Percentiles rank a stretch among this genome's conserved stretches.
Evolutionary conservation across 2,797 vertebrate genomes (phyloP).

Genomic region (Lithobates pipiens): DNA sequence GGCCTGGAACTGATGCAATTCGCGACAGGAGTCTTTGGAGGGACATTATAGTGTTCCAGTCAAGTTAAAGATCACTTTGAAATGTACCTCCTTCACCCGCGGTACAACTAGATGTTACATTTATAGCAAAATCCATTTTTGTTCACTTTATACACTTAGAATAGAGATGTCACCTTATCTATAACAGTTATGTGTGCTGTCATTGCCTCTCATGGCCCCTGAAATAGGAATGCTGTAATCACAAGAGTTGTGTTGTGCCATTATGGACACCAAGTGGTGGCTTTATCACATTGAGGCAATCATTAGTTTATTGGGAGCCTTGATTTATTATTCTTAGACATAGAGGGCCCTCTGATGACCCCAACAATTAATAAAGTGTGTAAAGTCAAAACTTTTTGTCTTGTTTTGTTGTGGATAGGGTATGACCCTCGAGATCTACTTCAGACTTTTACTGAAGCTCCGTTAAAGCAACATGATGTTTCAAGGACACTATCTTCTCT

Average conservation of each 20-base stretch:
- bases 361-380: no score
- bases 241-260: neutral
- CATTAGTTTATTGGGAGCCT: no score
- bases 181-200: neutral
- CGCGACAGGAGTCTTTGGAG: slow-evolving; percentile 50
- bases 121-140: slow-evolving; percentile 19
- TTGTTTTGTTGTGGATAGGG: no score
- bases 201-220: neutral
- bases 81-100: slow-evolving; percentile 45
- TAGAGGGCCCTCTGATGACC: no score
- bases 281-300: neutral
- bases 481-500: no score
- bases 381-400: no score
- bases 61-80: slow-evolving; percentile 57
- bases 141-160: neutral
- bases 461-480: no score
- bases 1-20: slow-evolving; percentile 58
- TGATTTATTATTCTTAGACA: no score
- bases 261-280: neutral
- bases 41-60: slow-evolving; percentile 53
- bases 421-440: no score
- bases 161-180: neutral
- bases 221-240: neutral
- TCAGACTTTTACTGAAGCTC: no score
- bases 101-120: slow-evolving; percentile 35